Evolutionary conservation across 1,140 invertebrate genomes (phyloP).

Genomic region (Euwallacea similis): DNA sequence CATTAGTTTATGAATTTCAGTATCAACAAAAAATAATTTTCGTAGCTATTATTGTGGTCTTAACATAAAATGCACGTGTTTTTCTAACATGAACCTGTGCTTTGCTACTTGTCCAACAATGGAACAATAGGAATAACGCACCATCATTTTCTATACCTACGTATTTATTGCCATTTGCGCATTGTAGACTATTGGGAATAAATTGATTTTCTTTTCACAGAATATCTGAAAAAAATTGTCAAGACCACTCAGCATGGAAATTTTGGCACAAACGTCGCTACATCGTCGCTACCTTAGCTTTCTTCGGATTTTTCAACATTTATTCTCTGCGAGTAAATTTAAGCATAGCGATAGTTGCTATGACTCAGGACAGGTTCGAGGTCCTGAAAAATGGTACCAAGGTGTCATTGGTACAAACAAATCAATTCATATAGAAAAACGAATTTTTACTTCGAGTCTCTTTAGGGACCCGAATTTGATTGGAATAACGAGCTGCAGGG

Average conservation of each 20-base stretch:
- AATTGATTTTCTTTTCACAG: too few species aligned
- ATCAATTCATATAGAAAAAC: not conserved
- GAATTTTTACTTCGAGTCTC: not conserved
- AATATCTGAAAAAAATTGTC: too few species aligned
- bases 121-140: too few species aligned
- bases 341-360: slow-evolving; percentile 87
- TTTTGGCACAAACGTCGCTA: slow-evolving; percentile 74
- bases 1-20: too few species aligned
- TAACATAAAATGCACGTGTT: too few species aligned
- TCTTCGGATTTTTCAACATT: slow-evolving; percentile 87
- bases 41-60: too few species aligned
- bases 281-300: slow-evolving; percentile 75
- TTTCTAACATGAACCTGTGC: too few species aligned
- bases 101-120: too few species aligned
- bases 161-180: too few species aligned
- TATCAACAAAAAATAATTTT: too few species aligned
- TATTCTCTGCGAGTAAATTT: slow-evolving; percentile 87
- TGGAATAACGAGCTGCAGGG: slow-evolving; percentile 82
- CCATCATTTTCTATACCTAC: too few species aligned
- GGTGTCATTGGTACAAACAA: slow-evolving; percentile 48
- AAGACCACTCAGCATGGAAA: slow-evolving; percentile 54
- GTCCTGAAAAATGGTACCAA: slow-evolving; percentile 26
- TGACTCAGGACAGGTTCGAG: slow-evolving; percentile 66
- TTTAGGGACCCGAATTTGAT: slow-evolving; percentile 65
- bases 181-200: too few species aligned